Base-by-base conservation (phyloP, 2,888 invertebrate genomes). In the Eilema sororculum region DNA sequence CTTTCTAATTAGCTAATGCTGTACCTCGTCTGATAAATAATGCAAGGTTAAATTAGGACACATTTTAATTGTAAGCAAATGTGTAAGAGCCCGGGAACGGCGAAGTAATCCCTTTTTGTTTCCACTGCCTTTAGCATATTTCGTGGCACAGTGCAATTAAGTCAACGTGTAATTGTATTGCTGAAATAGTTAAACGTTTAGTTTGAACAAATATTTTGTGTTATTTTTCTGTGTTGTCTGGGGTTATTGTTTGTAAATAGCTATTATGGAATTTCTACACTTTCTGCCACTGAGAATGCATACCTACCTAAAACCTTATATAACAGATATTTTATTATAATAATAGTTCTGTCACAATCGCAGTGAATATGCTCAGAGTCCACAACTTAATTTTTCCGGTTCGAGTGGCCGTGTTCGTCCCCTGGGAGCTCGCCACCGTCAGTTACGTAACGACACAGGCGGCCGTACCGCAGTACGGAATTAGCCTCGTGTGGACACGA, bases 1-100 rank as follows among this genome's bases (percentile, higher is more conserved):
- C 76, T 76, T 78, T 81, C 80, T 82, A 86, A 87, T 87, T 87
- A 84, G 81, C 78, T 78, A 81, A 80, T 81, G 80, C 64, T 79
- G 82, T 81, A 77, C 76, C 72, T 73, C 72, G 77, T 79, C 73
- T 77, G 78, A 73, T 79, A 76, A 77, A 77, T 79, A 80, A 79
- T 79, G 75, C 68, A 77, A 75, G 74, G 74, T 77, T 77, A 79
- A 74, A 79, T 78, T 78, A 73, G 74, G 72, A 77, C 73, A 75
- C 75, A 73, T 77, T 77, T 76, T 77, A 78, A 78, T 72, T 76
- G 75, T 73, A 69, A 68, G 65, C 77, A 76, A 81, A 80, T 74
- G 77, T 75, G 77, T 75, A 71, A 30, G 30, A 52, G 22, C 59
- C 30, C 59, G 65, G 64, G 30, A 64, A 63, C 52, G 64, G 28